Percentiles rank a stretch among this genome's conserved stretches.
Conservation (phyloP, 1,140 invertebrate genomes). For the Drosophila subobscura region DNA sequence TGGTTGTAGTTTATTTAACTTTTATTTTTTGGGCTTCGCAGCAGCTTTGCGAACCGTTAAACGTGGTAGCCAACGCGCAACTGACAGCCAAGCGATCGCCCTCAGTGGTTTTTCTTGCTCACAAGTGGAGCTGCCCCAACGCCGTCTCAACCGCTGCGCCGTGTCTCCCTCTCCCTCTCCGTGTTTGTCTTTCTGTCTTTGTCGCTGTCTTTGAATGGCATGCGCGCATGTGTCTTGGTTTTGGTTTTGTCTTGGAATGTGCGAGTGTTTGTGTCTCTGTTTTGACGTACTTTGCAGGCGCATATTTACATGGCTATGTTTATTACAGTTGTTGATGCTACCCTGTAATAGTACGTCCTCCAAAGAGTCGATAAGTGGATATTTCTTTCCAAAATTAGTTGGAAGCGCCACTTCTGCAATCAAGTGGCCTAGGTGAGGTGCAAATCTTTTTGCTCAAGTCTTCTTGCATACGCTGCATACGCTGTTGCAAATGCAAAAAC, state of each 20-base stretch:
- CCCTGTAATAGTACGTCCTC: conserved; percentile 8
- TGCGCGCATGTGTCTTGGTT: conserved; percentile 62
- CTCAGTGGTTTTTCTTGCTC: conserved; percentile 68
- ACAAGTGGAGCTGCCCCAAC: conserved; percentile 31
- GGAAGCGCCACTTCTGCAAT: conserved; percentile 20
- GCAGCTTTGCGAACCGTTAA: conserved; percentile 53
- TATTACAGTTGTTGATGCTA: conserved; percentile 19
- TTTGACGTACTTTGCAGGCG: conserved; percentile 53
- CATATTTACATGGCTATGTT: conserved; percentile 38
- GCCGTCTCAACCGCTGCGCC: conserved; percentile 9
- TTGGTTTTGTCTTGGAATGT: conserved; percentile 15
- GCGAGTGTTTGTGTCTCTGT: conserved; percentile 20
- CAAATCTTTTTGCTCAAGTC: too few species aligned
- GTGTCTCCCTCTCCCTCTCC: conserved; percentile 14
- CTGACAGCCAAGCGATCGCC: conserved; percentile 60
- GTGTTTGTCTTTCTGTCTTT: conserved; percentile 23
- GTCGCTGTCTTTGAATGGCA: conserved; percentile 51
- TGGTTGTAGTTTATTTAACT: conserved; percentile 24
- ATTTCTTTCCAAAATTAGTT: background rate
- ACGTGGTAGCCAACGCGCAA: conserved; percentile 58
- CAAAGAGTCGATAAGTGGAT: background rate
- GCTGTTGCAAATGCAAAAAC: conserved; percentile 39
- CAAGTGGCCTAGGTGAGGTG: too few species aligned
- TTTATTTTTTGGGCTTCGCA: background rate
- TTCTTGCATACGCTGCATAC: conserved; percentile 2